Base-by-base conservation (phyloP, 2,888 invertebrate species). In the Drosophila rubida region DNA sequence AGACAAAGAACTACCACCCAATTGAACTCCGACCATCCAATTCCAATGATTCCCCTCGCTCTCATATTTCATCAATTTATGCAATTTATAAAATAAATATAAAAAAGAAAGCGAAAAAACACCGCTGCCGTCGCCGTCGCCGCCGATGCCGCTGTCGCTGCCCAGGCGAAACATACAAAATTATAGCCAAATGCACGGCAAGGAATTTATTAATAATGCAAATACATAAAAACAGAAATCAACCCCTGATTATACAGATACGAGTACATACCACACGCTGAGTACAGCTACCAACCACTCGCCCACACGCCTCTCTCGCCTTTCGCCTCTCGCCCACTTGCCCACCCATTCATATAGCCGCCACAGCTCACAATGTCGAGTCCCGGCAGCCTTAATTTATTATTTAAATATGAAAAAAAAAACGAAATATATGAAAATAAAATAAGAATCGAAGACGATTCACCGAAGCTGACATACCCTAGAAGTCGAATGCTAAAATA, bases 221-320 rank as follows among this genome's bases (percentile, higher is more conserved):
- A 84, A 88, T 87, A 84, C 88, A 84, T 75, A 81, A 88, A 88
- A 88, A 88, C 87, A 80, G 78, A 84, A 84, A 84, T 87, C 83
- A 88, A 84, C 83, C 83, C 83, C 88, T 84, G 87, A 87, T 87
- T 82, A 82, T 86, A 87, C 84, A 88, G 88, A 86, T 84, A 88
- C 64, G 44, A 58, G 30, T 46, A 58, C 65, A 49, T 61, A 53
- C 46, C 51, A 58, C 32, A 32, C 57, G 16, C 14, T 9, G 37
- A 19, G 25, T 46, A 53, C 53, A 64, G 62, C 64, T 39, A 49
- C 48, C 45, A 49, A 51, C 62, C 35, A 37, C 23, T 41, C 19
- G 42, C 48, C 46, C 51, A 41, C 14, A 27, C 8, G 23, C 14
- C 19, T 19, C 19, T 19, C n/a, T 39, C n/a, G 11, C 46, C 61